Conservation (phyloP, 2,797 vertebrate genomes). For the Pseudochirops cupreus region DNA sequence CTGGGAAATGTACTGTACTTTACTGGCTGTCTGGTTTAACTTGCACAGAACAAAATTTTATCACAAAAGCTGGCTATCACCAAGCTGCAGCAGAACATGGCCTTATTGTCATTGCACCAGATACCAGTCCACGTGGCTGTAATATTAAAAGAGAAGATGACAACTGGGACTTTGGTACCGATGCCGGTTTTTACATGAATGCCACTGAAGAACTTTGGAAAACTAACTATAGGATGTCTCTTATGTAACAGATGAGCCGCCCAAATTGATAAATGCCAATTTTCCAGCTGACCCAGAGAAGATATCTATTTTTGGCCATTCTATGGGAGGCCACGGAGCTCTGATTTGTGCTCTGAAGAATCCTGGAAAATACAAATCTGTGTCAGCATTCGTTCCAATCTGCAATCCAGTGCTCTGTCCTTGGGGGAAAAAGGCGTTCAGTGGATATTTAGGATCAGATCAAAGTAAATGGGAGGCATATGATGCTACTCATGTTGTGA, state of each 20-base stretch:
- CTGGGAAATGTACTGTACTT: too few species aligned
- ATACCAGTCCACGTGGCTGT: too few species aligned
- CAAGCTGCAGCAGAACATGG: too few species aligned
- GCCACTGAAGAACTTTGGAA: too few species aligned
- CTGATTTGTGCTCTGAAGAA: constrained; percentile 95
- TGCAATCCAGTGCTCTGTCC: constrained; percentile 96
- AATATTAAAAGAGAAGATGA: too few species aligned
- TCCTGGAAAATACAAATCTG: constrained; percentile 95
- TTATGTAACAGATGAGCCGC: constrained; percentile 85
- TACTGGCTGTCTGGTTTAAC: too few species aligned
- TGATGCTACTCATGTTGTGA: constrained; percentile 92
- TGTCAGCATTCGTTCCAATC: constrained; percentile 96
- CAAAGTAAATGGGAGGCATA: constrained; percentile 94
- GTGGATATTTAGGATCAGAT: constrained; percentile 94
- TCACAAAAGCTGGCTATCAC: too few species aligned
- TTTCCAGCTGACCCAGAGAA: constrained; percentile 93
- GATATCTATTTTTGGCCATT: constrained; percentile 96
- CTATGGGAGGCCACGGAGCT: constrained; percentile 97
- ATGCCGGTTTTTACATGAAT: too few species aligned
- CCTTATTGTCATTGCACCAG: too few species aligned
- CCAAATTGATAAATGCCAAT: constrained; percentile 92
- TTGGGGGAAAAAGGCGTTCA: constrained; percentile 97
- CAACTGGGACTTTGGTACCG: too few species aligned
- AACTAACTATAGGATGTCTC: too few species aligned
- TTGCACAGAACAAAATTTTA: too few species aligned